A percentile compares a stretch with the other conserved stretches of the same genome.
Conservation (phyloP, 2,888 invertebrate genomes). For the Lepidocyrtinus sp. region DNA sequence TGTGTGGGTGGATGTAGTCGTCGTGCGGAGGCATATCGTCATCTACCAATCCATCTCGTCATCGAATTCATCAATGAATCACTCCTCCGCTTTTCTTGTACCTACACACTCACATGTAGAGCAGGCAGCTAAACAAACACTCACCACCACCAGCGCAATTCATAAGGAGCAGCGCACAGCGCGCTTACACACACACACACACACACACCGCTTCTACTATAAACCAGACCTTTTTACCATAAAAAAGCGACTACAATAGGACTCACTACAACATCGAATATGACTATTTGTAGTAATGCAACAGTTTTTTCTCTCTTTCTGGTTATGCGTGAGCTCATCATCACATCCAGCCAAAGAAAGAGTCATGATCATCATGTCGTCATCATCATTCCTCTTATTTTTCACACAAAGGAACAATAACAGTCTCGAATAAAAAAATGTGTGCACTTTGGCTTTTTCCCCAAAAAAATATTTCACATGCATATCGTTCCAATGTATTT, state of each 20-base stretch:
- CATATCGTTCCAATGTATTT: neutral
- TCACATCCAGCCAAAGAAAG: slow-evolving; percentile 1
- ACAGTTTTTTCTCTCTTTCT: slow-evolving; percentile 20
- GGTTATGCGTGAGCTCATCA: slow-evolving; percentile 46
- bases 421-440: slow-evolving; percentile 4
- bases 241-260: slow-evolving; percentile 1
- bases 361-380: slow-evolving; percentile 31
- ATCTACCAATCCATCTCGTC: slow-evolving; percentile 48
- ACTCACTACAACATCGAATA: slow-evolving; percentile 19
- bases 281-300: slow-evolving; percentile 57
- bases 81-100: slow-evolving; percentile 52
- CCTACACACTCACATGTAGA: slow-evolving; percentile 22
- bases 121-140: neutral
- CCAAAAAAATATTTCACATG: slow-evolving; percentile 6
- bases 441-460: slow-evolving; percentile 17
- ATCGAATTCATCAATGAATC: slow-evolving; percentile 60
- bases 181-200: too few species aligned
- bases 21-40: slow-evolving; percentile 53
- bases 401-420: slow-evolving; percentile 38
- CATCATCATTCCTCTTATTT: slow-evolving; percentile 36
- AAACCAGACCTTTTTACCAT: neutral
- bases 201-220: neutral
- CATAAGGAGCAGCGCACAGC: neutral
- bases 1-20: slow-evolving; percentile 43
- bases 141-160: neutral